These are phyloP conservation scores for Rhinolophus ferrumequinum DNA, from an alignment of 2,113 vertebrate genomes.

Conservation along the genomic window DNA sequence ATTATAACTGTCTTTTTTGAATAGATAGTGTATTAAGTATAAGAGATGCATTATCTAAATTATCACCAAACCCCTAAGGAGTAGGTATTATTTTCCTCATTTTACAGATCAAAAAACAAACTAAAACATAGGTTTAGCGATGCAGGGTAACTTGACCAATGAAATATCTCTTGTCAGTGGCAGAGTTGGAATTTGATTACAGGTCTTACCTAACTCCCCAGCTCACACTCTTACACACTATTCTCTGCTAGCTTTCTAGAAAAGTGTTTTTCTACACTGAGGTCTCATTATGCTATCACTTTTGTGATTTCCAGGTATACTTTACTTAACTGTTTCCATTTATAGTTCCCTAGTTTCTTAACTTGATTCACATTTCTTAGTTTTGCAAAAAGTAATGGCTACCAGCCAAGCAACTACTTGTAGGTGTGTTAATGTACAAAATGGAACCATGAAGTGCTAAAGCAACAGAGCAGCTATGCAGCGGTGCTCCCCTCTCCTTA, in stretches of 20 bases:
- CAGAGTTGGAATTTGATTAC: neutral
- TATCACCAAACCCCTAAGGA: neutral
- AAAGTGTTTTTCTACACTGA: neutral
- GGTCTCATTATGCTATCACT: neutral
- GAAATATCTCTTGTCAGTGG: neutral
- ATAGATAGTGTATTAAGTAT: neutral
- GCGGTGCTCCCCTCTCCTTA: neutral
- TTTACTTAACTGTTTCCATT: neutral
- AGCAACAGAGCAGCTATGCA: neutral
- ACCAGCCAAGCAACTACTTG: neutral
- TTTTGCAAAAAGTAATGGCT: neutral
- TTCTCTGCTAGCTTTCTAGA: neutral
- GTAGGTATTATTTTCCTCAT: neutral
- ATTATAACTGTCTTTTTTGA: neutral
- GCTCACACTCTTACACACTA: neutral
- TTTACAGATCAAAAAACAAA: constrained; percentile 27
- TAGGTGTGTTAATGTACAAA: neutral
- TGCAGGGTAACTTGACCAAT: neutral
- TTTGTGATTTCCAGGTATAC: neutral
- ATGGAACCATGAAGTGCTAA: neutral
- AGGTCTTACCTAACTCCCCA: neutral
- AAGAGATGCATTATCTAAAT: constrained; percentile 19
- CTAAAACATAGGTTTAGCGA: neutral
- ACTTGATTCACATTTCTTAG: neutral
- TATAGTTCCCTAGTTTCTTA: neutral